Evolutionary conservation across 2,113 vertebrate genomes (phyloP).

Genomic region (Pavo muticus): DNA sequence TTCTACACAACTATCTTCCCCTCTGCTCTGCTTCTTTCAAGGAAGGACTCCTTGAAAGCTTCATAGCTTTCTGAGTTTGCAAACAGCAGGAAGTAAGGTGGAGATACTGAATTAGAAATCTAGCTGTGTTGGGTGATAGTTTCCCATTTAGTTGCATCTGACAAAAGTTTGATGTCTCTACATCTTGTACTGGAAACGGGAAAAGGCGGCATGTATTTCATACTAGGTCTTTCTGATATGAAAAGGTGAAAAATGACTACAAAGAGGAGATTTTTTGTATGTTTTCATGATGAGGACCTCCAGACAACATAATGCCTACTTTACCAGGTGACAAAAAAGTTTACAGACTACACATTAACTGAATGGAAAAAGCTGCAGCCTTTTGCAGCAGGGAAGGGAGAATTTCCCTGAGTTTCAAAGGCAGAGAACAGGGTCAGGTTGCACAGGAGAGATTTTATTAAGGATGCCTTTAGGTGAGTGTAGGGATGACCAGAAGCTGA

Average conservation of each 20-base stretch:
- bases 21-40: neutral
- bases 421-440: neutral
- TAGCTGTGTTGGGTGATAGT: neutral
- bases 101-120: neutral
- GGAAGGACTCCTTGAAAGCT: neutral
- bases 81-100: neutral
- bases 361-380: neutral
- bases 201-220: neutral
- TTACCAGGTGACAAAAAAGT: neutral
- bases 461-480: neutral
- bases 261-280: neutral
- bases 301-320: neutral
- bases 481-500: neutral
- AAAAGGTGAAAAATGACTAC: neutral
- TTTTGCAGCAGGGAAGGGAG: neutral
- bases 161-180: neutral
- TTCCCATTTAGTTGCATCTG: neutral
- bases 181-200: neutral
- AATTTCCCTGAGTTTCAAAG: neutral
- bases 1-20: neutral
- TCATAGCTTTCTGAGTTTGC: neutral
- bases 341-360: neutral
- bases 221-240: neutral
- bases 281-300: neutral
- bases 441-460: neutral